These are phyloP conservation scores for Formica exsecta DNA, from an alignment of 1,140 invertebrate species.

Conservation along the genomic window DNA sequence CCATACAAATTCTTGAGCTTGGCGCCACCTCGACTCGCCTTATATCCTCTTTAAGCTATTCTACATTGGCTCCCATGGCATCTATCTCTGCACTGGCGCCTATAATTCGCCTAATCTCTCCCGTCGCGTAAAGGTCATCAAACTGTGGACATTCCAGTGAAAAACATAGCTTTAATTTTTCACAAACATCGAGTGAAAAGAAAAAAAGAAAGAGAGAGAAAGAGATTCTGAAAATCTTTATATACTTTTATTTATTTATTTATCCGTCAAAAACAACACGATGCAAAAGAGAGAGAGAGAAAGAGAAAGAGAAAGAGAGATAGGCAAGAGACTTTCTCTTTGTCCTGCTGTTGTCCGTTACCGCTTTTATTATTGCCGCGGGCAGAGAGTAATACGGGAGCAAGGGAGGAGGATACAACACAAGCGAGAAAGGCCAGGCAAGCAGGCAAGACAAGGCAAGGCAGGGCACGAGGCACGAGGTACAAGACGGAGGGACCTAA, in stretches of 20 bases:
- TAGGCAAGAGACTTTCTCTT: neutral
- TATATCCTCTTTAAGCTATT: conserved; percentile 56
- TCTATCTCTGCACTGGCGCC: conserved; percentile 38
- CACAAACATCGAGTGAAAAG: neutral
- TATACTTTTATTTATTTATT: conserved; percentile 18
- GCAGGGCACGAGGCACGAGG: conserved; percentile 61
- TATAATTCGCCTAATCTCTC: conserved; percentile 50
- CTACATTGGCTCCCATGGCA: conserved; percentile 25
- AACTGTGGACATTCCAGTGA: conserved; percentile 28
- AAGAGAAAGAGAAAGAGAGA: neutral
- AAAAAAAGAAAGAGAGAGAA: neutral
- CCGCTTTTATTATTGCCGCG: conserved; percentile 72
- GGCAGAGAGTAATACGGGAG: conserved; percentile 39
- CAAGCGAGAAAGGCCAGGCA: neutral
- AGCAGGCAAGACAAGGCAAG: conserved; percentile 59
- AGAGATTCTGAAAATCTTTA: neutral
- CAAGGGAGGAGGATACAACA: conserved; percentile 1
- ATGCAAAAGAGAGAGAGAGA: neutral
- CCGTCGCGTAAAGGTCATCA: conserved; percentile 43
- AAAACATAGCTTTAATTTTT: conserved; percentile 18
- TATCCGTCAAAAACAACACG: neutral
- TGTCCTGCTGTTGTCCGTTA: conserved; percentile 61
- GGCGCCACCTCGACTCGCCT: conserved; percentile 51
- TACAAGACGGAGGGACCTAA: conserved; percentile 55
- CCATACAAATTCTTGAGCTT: conserved; percentile 46